Evolutionary conservation across 2,888 invertebrate species (phyloP).

Genomic region (Phanerotoma sp.): DNA sequence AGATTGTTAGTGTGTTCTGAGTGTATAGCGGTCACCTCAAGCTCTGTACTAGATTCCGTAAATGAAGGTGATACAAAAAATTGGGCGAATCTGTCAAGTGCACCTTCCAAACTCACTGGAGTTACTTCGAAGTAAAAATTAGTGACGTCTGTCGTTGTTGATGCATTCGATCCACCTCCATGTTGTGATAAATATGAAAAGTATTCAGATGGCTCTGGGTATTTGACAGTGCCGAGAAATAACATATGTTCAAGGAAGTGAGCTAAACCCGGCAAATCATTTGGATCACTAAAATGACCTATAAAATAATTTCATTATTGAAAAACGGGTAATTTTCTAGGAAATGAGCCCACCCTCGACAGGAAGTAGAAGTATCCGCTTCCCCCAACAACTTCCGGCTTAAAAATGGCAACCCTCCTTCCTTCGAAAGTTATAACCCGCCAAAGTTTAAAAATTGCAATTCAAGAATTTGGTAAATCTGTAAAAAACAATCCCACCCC

Average conservation of each 20-base stretch:
- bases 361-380: too few species aligned
- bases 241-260: slow-evolving; percentile 99
- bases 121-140: slow-evolving; percentile 92
- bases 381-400: too few species aligned
- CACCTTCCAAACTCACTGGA: slow-evolving; percentile 75
- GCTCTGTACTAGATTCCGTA: slow-evolving; percentile 85
- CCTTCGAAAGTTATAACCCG: too few species aligned
- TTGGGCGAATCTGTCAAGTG: slow-evolving; percentile 93
- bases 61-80: slow-evolving; percentile 94
- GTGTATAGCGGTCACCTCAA: slow-evolving; percentile 94
- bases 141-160: slow-evolving; percentile 88
- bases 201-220: slow-evolving; percentile 90
- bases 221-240: slow-evolving; percentile 93
- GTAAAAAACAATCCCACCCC: too few species aligned
- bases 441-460: too few species aligned
- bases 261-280: slow-evolving; percentile 86
- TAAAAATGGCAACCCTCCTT: too few species aligned
- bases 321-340: too few species aligned
- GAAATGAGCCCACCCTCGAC: too few species aligned
- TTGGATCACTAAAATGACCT: slow-evolving; percentile 89
- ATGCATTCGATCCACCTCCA: slow-evolving; percentile 92
- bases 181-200: slow-evolving; percentile 86
- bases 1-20: slow-evolving; percentile 96
- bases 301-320: slow-evolving; percentile 11
- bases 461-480: too few species aligned